Percentiles rank a stretch among this genome's conserved stretches.
Evolutionary conservation across 2,888 invertebrate genomes (phyloP).

Genomic region (Limnephilus lunatus): DNA sequence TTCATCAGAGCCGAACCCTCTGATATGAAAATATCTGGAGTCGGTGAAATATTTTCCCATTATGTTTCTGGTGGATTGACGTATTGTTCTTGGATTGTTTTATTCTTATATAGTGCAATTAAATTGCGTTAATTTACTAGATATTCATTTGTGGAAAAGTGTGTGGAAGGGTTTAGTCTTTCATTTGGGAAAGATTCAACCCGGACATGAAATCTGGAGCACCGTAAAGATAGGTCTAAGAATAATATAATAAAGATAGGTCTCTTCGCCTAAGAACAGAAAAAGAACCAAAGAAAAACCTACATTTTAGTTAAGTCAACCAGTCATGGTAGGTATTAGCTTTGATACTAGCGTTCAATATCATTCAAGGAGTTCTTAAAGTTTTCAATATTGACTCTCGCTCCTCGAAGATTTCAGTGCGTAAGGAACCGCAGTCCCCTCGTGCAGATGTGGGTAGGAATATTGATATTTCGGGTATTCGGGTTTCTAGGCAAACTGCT

Average conservation of each 20-base stretch:
- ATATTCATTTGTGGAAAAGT: no score
- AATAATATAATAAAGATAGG: neutral
- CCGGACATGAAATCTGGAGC: no score
- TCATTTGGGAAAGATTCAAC: no score
- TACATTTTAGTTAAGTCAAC: neutral
- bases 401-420: slow-evolving; percentile 8
- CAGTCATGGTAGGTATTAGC: neutral
- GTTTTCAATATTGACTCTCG: neutral
- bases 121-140: no score
- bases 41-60: no score
- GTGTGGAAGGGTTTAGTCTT: no score
- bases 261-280: neutral
- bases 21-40: no score
- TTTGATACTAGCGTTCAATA: neutral
- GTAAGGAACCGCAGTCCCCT: neutral
- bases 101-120: no score
- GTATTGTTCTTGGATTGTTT: no score
- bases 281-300: neutral
- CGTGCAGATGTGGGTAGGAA: slow-evolving; percentile 22
- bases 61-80: no score
- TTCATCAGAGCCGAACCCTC: no score
- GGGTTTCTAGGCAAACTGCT: slow-evolving; percentile 39
- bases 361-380: neutral
- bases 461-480: slow-evolving; percentile 49
- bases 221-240: no score